A percentile compares a stretch with the other conserved stretches of the same genome.
These are phyloP conservation scores for Proisotoma minuta DNA, from an alignment of 2,888 invertebrate species.

Conservation along the genomic window DNA sequence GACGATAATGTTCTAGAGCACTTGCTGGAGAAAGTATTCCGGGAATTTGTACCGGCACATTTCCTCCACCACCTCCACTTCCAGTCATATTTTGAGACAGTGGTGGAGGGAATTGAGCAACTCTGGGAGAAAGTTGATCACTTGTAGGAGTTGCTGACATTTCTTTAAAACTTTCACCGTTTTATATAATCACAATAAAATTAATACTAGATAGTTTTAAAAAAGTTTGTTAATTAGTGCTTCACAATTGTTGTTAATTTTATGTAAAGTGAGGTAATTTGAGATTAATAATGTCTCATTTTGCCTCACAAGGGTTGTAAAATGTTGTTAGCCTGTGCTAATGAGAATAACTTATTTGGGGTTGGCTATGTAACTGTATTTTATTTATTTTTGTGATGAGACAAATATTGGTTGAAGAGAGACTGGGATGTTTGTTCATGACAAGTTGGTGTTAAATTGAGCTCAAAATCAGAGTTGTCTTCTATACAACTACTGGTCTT, in stretches of 20 bases:
- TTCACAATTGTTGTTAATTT: no score
- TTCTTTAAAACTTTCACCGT: no score
- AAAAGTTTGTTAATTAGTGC: no score
- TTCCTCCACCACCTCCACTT: not conserved
- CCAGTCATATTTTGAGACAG: not conserved
- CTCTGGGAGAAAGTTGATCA: not conserved
- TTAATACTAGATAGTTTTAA: no score
- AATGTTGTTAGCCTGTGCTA: not conserved
- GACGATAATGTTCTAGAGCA: conserved; percentile 69
- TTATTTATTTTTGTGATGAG: not conserved
- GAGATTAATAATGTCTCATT: not conserved
- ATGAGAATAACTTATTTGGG: no score
- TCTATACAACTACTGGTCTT: not conserved
- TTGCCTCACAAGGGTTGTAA: not conserved
- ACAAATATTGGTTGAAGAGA: not conserved
- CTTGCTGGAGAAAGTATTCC: conserved; percentile 34
- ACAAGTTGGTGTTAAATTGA: conserved; percentile 8
- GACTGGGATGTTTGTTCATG: not conserved
- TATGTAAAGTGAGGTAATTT: not conserved
- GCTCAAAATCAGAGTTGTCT: conserved; percentile 1
- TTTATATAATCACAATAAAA: no score
- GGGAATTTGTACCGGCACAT: not conserved
- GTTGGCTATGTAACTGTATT: no score
- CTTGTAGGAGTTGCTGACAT: not conserved
- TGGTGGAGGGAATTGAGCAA: conserved; percentile 8